Evolutionary conservation across 2,797 vertebrate genomes (phyloP).

Genomic region (Takifugu rubripes): DNA sequence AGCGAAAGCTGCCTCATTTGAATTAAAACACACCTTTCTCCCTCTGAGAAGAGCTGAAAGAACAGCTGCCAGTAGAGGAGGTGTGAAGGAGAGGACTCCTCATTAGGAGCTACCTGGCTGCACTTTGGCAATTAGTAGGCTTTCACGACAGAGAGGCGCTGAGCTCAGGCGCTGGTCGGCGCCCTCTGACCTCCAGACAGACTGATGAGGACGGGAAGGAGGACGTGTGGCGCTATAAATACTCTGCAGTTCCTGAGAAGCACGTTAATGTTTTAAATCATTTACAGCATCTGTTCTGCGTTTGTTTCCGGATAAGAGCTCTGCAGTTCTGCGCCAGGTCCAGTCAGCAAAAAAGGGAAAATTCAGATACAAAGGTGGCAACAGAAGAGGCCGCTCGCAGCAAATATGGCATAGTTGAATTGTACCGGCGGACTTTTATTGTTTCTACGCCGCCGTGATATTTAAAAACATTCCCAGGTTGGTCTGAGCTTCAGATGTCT

Average conservation of each 20-base stretch:
- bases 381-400: background rate
- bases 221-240: slow-evolving; percentile 5
- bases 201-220: slow-evolving; percentile 23
- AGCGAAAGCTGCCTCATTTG: background rate
- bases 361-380: background rate
- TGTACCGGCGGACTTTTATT: no score
- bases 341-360: slow-evolving; percentile 1
- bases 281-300: background rate
- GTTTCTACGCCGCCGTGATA: no score
- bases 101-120: slow-evolving; percentile 41
- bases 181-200: slow-evolving; percentile 20
- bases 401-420: no score
- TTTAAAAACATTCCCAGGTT: background rate
- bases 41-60: background rate
- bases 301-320: background rate
- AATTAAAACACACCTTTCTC: background rate
- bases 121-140: slow-evolving; percentile 38
- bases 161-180: slow-evolving; percentile 15
- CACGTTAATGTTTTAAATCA: no score
- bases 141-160: slow-evolving; percentile 15
- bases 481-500: background rate
- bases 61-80: slow-evolving; percentile 22
- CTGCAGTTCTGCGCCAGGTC: slow-evolving; percentile 22
- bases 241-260: no score
- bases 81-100: slow-evolving; percentile 28